A percentile compares a stretch with the other conserved stretches of the same genome.
phyloP scores from a whole-genome alignment of 2,888 invertebrate genomes.

The Panorpa germanica region DNA sequence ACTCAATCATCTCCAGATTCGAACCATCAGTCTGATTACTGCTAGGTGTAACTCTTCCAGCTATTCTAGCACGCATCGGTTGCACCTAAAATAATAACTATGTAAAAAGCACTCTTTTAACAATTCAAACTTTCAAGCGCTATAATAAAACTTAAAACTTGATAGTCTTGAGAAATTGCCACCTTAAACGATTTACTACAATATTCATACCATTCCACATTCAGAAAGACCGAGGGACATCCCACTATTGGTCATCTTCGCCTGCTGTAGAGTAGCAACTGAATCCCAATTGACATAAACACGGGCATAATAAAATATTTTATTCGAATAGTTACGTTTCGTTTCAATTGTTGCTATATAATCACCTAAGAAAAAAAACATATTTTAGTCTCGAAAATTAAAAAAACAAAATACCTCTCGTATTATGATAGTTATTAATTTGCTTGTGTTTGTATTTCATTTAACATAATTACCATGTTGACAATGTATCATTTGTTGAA shows the following conservation, averaged over 20 bases:
- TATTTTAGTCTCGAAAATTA: too few species aligned
- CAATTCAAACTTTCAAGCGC: too few species aligned
- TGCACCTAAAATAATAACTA: conserved; percentile 21
- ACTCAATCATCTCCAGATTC: conserved; percentile 52
- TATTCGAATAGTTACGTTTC: conserved; percentile 27
- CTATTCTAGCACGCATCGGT: conserved; percentile 47
- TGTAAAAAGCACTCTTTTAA: background rate
- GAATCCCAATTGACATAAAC: conserved; percentile 59
- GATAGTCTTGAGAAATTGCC: too few species aligned
- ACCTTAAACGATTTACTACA: too few species aligned
- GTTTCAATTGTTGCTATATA: conserved; percentile 41
- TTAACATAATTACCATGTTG: conserved; percentile 29
- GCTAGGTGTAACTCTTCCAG: conserved; percentile 55
- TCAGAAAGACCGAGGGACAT: conserved; percentile 21
- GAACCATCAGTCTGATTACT: conserved; percentile 36
- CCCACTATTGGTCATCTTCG: conserved; percentile 24
- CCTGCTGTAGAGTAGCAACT: conserved; percentile 25
- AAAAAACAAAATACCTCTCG: conserved; percentile 8
- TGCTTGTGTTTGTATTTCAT: background rate
- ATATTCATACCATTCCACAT: too few species aligned
- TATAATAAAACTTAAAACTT: too few species aligned
- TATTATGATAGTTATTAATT: background rate
- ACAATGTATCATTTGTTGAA: conserved; percentile 44
- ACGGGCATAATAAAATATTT: conserved; percentile 33
- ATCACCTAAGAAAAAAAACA: conserved; percentile 16